Evolutionary conservation across 92 coral and sea anemone species (phyloP).

Genomic region (Actinernus sp.): DNA sequence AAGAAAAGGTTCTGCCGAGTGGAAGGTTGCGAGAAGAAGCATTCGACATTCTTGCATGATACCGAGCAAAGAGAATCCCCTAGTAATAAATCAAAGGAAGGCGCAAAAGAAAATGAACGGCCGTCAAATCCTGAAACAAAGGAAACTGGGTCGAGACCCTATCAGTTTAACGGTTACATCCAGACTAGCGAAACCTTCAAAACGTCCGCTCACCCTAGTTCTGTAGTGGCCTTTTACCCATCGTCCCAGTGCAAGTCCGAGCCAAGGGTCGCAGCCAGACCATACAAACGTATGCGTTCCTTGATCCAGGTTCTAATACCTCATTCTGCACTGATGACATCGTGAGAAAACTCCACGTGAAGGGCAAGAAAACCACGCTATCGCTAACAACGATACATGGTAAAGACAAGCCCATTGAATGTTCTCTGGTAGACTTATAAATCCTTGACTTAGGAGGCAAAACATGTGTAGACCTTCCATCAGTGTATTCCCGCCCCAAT

Average conservation of each 20-base stretch:
- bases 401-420: not conserved
- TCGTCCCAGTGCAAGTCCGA: not conserved
- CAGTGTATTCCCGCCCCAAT: not conserved
- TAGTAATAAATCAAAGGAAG: not conserved
- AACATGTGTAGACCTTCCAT: not conserved
- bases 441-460: not conserved
- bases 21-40: slow-evolving; percentile 51
- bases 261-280: not conserved
- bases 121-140: not conserved
- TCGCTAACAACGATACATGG: not conserved
- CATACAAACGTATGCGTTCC: not conserved
- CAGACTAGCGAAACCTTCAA: not conserved
- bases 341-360: not conserved
- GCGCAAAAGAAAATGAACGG: not conserved
- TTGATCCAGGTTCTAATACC: not conserved
- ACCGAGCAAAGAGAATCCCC: not conserved
- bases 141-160: not conserved
- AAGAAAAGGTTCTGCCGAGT: slow-evolving; percentile 56
- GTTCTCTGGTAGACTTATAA: not conserved
- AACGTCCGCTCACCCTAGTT: not conserved
- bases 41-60: slow-evolving; percentile 53
- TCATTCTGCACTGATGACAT: not conserved
- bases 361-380: not conserved
- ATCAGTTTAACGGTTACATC: not conserved
- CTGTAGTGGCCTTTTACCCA: not conserved